Conservation (phyloP, 1,140 invertebrate species). For the Neomicropteryx cornuta region DNA sequence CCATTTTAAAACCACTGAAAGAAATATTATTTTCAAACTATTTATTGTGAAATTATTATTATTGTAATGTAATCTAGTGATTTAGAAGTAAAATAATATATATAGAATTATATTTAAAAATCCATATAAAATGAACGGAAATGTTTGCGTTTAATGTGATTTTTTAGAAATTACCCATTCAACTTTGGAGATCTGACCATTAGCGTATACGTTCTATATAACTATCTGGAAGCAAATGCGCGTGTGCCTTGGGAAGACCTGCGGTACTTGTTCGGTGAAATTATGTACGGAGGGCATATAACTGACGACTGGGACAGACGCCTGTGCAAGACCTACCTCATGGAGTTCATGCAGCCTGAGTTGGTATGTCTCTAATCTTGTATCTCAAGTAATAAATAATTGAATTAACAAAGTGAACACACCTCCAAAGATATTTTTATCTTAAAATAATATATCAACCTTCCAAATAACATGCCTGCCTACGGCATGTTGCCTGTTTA, state of each 20-base stretch:
- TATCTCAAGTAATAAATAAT: background rate
- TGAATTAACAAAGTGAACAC: slow-evolving; percentile 1
- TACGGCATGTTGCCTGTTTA: no score
- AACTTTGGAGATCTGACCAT: slow-evolving; percentile 86
- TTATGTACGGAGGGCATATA: slow-evolving; percentile 95
- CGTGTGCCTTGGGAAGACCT: slow-evolving; percentile 88
- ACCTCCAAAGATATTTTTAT: slow-evolving; percentile 3
- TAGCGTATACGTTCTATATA: slow-evolving; percentile 81
- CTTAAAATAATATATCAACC: background rate
- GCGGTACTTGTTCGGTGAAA: slow-evolving; percentile 88
- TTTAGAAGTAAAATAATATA: no score
- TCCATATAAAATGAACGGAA: no score
- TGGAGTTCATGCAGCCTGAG: slow-evolving; percentile 78
- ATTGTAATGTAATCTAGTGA: no score
- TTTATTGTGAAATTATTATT: no score
- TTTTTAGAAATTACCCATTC: slow-evolving; percentile 59
- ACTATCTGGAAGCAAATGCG: slow-evolving; percentile 84
- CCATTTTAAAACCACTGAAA: no score
- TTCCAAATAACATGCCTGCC: background rate
- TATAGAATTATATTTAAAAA: no score
- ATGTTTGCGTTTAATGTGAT: no score
- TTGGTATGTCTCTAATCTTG: slow-evolving; percentile 40
- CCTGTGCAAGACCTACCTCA: slow-evolving; percentile 77
- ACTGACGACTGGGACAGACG: slow-evolving; percentile 92
- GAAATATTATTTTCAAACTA: no score